These are phyloP conservation scores for Drosophila carrolli DNA, from an alignment of 1,140 invertebrate species.

Conservation along the genomic window DNA sequence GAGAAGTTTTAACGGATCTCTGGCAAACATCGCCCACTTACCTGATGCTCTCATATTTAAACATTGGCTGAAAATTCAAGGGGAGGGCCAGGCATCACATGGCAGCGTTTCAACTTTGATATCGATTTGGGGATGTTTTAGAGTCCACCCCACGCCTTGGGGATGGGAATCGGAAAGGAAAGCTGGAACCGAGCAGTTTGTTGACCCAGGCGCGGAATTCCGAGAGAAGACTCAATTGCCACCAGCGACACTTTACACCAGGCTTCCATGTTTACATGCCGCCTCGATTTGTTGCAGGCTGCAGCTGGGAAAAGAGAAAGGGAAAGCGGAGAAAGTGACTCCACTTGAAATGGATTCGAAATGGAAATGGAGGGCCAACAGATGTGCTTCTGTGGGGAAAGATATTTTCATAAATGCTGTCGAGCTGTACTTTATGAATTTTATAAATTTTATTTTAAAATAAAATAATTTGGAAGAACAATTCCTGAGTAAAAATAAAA, in stretches of 20 bases:
- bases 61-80: constrained; percentile 18
- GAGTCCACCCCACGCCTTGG: not conserved
- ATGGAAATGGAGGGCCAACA: constrained; percentile 75
- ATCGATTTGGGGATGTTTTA: constrained; percentile 36
- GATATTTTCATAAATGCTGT: constrained; percentile 39
- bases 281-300: constrained; percentile 44
- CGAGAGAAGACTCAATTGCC: constrained; percentile 66
- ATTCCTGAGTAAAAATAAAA: too few species aligned
- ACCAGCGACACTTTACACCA: constrained; percentile 77
- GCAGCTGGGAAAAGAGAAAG: constrained; percentile 1
- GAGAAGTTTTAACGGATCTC: not conserved
- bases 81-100: not conserved
- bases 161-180: constrained; percentile 6
- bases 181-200: constrained; percentile 54
- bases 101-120: constrained; percentile 39
- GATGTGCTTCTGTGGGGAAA: constrained; percentile 47
- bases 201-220: constrained; percentile 59
- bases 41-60: constrained; percentile 33
- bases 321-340: constrained; percentile 61
- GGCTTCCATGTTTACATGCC: constrained; percentile 70
- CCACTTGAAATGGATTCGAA: constrained; percentile 73
- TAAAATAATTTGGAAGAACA: too few species aligned
- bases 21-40: not conserved
- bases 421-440: not conserved
- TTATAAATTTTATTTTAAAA: too few species aligned